Percentiles rank a stretch among this genome's conserved stretches.
phyloP scores from a whole-genome alignment of 2,797 vertebrate species.

The Alauda arvensis region DNA sequence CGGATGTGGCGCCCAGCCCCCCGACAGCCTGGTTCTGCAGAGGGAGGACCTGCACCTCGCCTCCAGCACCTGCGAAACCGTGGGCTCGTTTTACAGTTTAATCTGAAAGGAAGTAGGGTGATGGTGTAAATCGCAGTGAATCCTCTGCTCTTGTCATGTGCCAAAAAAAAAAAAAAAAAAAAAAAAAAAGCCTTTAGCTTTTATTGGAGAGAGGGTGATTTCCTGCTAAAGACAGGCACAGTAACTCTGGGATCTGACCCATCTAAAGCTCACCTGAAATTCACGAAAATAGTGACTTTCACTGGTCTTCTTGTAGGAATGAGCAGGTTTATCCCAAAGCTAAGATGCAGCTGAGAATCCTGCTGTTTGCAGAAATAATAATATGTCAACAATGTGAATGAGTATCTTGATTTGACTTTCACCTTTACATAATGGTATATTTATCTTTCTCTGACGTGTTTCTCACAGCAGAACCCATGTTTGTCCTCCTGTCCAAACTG shows the following conservation, averaged over 20 bases:
- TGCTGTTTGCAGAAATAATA: not conserved
- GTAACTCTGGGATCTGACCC: not conserved
- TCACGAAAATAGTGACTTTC: not conserved
- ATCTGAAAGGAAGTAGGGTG: not conserved
- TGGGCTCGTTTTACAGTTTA: not conserved
- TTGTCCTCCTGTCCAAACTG: not conserved
- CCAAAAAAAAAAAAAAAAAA: not conserved
- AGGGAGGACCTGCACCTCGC: not conserved
- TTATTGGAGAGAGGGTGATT: not conserved
- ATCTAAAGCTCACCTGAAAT: not conserved
- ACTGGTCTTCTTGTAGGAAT: not conserved
- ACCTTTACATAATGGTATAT: not conserved
- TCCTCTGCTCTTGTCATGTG: not conserved
- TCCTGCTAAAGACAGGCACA: not conserved
- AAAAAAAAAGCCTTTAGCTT: not conserved
- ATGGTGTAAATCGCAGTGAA: not conserved
- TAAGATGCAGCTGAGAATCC: not conserved
- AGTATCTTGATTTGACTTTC: not conserved
- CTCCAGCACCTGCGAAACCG: not conserved
- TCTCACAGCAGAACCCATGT: not conserved
- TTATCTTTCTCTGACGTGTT: not conserved
- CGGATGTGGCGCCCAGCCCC: not conserved
- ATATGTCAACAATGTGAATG: not conserved
- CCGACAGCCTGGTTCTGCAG: fast-evolving
- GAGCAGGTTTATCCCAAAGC: not conserved